A percentile compares a stretch with the other conserved stretches of the same genome.
These are phyloP conservation scores for Arrhamphus sclerolepis DNA, from an alignment of 2,797 vertebrate genomes.

Conservation along the genomic window DNA sequence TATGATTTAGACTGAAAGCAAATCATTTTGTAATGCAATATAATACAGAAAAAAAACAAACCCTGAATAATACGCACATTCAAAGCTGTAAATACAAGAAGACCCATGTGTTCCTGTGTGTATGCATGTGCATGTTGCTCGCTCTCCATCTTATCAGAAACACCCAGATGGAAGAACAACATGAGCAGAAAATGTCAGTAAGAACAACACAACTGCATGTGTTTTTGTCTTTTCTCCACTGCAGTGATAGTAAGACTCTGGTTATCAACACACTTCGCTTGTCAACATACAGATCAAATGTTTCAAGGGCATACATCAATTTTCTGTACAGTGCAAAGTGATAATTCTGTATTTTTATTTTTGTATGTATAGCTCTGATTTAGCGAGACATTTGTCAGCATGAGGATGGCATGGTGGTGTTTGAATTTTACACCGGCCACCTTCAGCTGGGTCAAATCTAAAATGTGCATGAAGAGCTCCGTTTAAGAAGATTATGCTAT, in stretches of 20 bases:
- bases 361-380: not conserved
- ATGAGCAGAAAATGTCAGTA: conserved; percentile 18
- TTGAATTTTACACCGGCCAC: too few relatives aligned
- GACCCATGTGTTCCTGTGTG: not conserved
- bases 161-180: conserved; percentile 39
- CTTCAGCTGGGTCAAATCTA: too few relatives aligned
- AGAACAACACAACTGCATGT: conserved; percentile 4
- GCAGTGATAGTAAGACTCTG: conserved; percentile 11
- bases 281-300: not conserved
- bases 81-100: conserved; percentile 9
- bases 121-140: not conserved
- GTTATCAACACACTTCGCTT: not conserved
- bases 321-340: not conserved
- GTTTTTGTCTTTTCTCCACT: conserved; percentile 19
- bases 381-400: too few relatives aligned
- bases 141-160: conserved; percentile 33
- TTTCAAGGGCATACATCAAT: not conserved
- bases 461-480: too few relatives aligned
- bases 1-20: too few relatives aligned
- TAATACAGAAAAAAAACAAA: not conserved
- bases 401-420: not conserved
- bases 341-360: not conserved
- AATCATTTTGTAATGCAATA: too few relatives aligned
- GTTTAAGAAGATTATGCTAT: too few relatives aligned
- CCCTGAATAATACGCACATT: too few relatives aligned